phyloP scores from a whole-genome alignment of 2,888 invertebrate species.

The Melieria picta region DNA sequence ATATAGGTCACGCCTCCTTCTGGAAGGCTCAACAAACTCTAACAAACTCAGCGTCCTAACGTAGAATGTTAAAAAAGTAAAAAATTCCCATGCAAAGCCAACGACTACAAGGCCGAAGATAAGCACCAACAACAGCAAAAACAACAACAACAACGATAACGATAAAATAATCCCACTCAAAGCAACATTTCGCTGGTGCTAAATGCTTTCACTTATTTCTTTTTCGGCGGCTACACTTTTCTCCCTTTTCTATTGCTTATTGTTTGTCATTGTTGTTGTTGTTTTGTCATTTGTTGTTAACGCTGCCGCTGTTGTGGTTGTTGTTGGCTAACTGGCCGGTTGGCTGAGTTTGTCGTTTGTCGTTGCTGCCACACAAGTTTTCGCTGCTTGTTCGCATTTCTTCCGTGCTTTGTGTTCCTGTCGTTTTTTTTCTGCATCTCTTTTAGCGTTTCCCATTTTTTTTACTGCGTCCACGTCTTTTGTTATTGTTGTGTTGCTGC shows the following conservation, averaged over 20 bases:
- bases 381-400: not conserved
- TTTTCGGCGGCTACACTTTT: not conserved
- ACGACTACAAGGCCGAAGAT: too few species aligned
- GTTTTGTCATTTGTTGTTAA: constrained; percentile 3
- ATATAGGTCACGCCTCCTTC: too few species aligned
- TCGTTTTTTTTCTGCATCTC: not conserved
- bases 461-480: not conserved
- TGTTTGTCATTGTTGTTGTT: not conserved
- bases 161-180: too few species aligned
- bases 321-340: not conserved
- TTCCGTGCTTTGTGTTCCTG: not conserved
- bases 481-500: constrained; percentile 11
- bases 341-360: not conserved
- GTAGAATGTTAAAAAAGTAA: too few species aligned
- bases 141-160: too few species aligned
- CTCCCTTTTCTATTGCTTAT: not conserved
- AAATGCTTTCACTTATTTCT: not conserved
- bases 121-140: too few species aligned
- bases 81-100: too few species aligned
- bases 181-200: too few species aligned
- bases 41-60: too few species aligned
- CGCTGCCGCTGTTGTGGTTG: not conserved
- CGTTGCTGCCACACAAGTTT: not conserved
- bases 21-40: too few species aligned
- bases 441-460: not conserved